These are phyloP conservation scores for Syncerus caffer DNA, from an alignment of 2,797 vertebrate species.

Conservation along the genomic window DNA sequence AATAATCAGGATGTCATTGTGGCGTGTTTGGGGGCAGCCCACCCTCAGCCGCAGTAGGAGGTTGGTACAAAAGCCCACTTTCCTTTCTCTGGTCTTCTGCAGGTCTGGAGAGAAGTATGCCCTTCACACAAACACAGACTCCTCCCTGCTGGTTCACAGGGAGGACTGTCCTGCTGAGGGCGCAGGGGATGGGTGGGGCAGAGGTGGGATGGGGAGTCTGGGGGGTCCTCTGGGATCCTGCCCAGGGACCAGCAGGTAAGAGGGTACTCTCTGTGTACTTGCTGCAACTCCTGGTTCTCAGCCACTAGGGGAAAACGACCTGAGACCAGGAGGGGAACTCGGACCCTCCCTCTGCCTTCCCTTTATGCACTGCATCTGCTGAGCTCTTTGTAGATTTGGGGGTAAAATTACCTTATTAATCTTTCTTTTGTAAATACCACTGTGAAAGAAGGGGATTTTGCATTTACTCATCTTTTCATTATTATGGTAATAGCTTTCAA, in stretches of 20 bases:
- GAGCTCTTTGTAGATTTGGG: slow-evolving; percentile 65
- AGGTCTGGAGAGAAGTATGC: not conserved
- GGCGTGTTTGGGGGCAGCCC: not conserved
- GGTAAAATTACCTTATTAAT: slow-evolving; percentile 74
- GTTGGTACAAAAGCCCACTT: not conserved
- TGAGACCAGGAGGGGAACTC: not conserved
- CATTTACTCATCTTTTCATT: slow-evolving; percentile 75
- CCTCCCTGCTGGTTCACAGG: not conserved
- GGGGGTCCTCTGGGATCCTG: not conserved
- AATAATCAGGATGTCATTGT: not conserved
- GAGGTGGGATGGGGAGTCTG: not conserved
- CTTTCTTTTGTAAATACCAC: slow-evolving; percentile 73
- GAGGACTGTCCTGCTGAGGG: not conserved
- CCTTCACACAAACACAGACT: not conserved
- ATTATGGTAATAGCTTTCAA: slow-evolving; percentile 80
- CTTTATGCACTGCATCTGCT: not conserved
- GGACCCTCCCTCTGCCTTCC: not conserved
- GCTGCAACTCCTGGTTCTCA: not conserved
- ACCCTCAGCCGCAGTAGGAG: not conserved
- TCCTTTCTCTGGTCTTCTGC: not conserved
- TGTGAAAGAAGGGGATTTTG: slow-evolving; percentile 68
- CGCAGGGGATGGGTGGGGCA: not conserved
- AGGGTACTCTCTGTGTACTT: not conserved
- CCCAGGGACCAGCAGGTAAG: not conserved
- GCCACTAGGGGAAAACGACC: too few relatives aligned